Conservation (phyloP, 2,113 vertebrate genomes). For the Oenanthe melanoleuca region DNA sequence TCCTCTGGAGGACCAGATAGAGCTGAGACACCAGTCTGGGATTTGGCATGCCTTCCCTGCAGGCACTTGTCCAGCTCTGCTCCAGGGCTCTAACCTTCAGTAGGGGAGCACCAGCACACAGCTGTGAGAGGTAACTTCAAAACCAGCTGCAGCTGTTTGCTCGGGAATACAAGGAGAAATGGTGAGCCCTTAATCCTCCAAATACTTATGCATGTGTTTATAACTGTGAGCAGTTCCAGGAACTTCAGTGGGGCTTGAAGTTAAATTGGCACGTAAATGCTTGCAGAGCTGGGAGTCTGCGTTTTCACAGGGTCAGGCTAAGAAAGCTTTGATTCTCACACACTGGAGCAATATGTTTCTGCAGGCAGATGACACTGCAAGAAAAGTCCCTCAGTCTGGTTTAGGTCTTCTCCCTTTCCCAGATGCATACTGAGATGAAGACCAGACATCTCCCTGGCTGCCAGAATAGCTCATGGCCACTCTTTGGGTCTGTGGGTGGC, state of each 20-base stretch:
- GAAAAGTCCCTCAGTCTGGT: not conserved
- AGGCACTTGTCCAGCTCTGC: constrained; percentile 17
- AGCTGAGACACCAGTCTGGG: not conserved
- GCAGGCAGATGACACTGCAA: not conserved
- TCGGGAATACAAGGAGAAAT: not conserved
- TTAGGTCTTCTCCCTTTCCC: not conserved
- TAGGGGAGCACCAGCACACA: not conserved
- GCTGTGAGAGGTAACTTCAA: constrained; percentile 36
- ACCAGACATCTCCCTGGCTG: not conserved
- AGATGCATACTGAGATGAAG: not conserved
- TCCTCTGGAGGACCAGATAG: not conserved
- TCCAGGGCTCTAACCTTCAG: not conserved
- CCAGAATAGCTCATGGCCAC: not conserved
- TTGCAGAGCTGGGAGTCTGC: not conserved
- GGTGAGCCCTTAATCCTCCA: constrained; percentile 8
- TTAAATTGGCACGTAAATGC: not conserved
- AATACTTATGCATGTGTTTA: not conserved
- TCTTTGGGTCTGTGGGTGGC: not conserved
- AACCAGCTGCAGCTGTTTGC: constrained; percentile 42
- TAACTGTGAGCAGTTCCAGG: constrained; percentile 28
- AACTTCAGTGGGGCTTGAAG: not conserved
- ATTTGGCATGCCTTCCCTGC: not conserved
- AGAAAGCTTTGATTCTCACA: not conserved
- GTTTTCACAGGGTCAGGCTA: not conserved
- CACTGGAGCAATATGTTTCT: not conserved